Evolutionary conservation across 1,140 invertebrate species (phyloP), one percentile per base, ranked within the genome.

Genomic region (Druon quercuslanigerum): DNA sequence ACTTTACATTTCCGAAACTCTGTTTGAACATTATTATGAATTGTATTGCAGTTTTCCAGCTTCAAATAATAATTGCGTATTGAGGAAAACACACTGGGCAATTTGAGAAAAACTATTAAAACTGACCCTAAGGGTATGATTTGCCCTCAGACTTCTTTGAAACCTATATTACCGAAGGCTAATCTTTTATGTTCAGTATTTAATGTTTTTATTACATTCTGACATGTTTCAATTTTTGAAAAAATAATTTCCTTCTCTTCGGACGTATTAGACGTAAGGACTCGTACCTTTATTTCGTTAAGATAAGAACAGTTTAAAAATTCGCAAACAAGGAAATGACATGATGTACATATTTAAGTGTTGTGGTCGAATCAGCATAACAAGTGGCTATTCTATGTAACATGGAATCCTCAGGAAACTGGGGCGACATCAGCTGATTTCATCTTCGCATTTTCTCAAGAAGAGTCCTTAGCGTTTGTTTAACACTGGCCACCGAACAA

Each of bases 111-210:
- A 70, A 20, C 50, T 33, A 46, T 71, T 40, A 79, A 56, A 17
- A 74, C 51, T 50, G 33, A 19, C 75, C 75, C 40, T 19, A 79
- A 60, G 9, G 75, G 73, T 71, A 82, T 72, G 5, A 82, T 56
- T 72, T 82, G 72, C n/a, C 74, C 75, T 3, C 60, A 71, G 40
- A 79, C 51, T 40, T 82, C 46, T 70, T 75, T 76, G 3, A 52
- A 71, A 20, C 72, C 56, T 16, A 51, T 46, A 50, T 71, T 75
- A 25, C 72, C 77, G 73, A 70, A 52, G 14, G 40, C 2, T 46
- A 16, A 4, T 46, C 72, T 46, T 46, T 51, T 19, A 57, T 74
- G 20, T 56, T 78, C 60, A 11, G 72, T 66, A 51, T 52, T 33
- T 14, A 78, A 60, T 17, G 60, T 25, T 17, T 70, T 52, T 50